Conservation (phyloP, 2,888 invertebrate genomes). For the Homarus gammarus region DNA sequence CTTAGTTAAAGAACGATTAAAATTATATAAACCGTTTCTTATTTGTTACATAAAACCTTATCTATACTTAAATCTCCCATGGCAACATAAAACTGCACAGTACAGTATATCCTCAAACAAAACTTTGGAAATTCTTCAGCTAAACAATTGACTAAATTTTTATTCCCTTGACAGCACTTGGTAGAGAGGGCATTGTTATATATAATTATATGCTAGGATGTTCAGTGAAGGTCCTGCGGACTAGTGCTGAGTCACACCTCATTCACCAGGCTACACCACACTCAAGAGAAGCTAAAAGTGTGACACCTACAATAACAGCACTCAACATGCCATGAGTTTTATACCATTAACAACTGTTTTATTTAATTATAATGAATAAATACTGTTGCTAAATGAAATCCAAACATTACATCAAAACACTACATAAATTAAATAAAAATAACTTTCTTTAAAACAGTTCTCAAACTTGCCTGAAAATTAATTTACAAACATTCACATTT, state of each 20-base stretch:
- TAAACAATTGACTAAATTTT: not conserved
- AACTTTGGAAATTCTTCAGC: not conserved
- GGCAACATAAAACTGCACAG: too few species aligned
- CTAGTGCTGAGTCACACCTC: not conserved
- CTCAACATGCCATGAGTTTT: not conserved
- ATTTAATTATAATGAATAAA: too few species aligned
- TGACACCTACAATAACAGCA: not conserved
- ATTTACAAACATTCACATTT: not conserved
- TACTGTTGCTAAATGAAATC: too few species aligned
- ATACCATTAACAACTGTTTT: not conserved
- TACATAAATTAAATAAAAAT: too few species aligned
- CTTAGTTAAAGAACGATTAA: too few species aligned
- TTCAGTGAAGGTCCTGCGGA: not conserved
- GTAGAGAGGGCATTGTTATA: not conserved
- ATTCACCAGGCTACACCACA: constrained; percentile 5
- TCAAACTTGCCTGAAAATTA: not conserved
- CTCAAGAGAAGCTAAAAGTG: not conserved
- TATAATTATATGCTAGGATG: constrained; percentile 9
- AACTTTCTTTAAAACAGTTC: not conserved
- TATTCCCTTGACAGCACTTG: not conserved
- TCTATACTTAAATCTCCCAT: too few species aligned
- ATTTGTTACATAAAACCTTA: too few species aligned
- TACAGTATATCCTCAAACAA: too few species aligned
- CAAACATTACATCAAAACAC: too few species aligned
- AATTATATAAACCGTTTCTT: too few species aligned